phyloP scores from a whole-genome alignment of 2,888 invertebrate species.

The Sycophila texana region DNA sequence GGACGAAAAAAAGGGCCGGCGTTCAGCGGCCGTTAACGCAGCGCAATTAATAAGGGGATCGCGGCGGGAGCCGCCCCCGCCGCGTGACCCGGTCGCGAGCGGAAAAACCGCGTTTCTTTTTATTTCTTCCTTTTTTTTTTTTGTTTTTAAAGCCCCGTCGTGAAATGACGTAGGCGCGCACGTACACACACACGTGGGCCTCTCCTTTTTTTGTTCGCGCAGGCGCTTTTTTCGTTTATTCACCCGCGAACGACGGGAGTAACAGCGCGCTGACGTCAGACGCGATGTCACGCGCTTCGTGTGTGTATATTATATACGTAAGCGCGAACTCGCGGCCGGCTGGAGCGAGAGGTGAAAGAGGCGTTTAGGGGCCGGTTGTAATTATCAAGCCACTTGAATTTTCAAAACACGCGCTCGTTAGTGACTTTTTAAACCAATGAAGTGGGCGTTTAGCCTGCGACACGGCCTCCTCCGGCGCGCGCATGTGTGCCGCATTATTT shows the following conservation, averaged over 20 bases:
- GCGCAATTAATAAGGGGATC: conserved; percentile 32
- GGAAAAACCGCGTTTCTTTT: neutral
- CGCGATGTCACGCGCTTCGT: neutral
- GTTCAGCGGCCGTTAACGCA: conserved; percentile 53
- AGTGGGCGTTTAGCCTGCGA: conserved; percentile 49
- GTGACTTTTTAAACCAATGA: conserved; percentile 52
- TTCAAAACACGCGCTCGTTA: conserved; percentile 55
- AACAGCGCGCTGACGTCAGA: conserved; percentile 29
- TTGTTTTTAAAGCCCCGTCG: conserved; percentile 12
- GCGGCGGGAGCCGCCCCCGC: neutral
- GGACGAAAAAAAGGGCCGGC: conserved; percentile 30
- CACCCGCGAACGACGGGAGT: conserved; percentile 21
- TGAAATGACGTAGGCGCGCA: conserved; percentile 29
- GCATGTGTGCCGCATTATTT: conserved; percentile 35
- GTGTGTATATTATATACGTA: neutral
- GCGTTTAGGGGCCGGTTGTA: conserved; percentile 37
- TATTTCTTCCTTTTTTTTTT: neutral
- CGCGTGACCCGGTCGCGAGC: conserved; percentile 31
- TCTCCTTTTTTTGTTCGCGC: neutral
- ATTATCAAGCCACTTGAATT: conserved; percentile 54
- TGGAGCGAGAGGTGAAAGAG: neutral
- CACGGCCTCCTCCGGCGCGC: neutral
- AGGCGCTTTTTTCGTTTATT: conserved; percentile 29
- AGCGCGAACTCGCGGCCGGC: conserved; percentile 1
- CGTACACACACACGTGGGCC: neutral